Evolutionary conservation across 2,888 invertebrate species (phyloP), one percentile per base, ranked within the genome.

Genomic region (Amaurobius ferox): DNA sequence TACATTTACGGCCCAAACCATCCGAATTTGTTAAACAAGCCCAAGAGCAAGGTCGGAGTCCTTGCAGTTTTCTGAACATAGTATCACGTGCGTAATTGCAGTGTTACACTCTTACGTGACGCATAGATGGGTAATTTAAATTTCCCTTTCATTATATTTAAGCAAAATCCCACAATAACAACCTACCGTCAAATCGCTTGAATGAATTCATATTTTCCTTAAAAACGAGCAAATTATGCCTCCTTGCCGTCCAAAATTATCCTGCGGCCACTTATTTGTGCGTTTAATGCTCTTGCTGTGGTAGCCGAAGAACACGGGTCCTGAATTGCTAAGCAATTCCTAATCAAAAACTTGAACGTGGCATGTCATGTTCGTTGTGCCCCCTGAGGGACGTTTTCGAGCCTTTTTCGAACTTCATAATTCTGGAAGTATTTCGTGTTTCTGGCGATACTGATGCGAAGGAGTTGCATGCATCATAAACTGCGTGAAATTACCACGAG

Each of bases 381-480:
- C 55, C 55, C 55, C 55, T 23, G 23, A 55, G 55, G 55, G 55
- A 55, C 55, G 23, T 55, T 55, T 55, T 11, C 23, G 55, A 55
- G 19, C 23, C 23, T 55, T 55, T 55, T 23, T 1, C 19, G 13
- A 23, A 16, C 23, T 44, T 44, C 55, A 55, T 55, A 55, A 55
- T 19, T 7, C 13, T 44, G 6, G 2, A 23, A 19, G 55, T 55
- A 55, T 55, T 55, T 23, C 55, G 23, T 55, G 55, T 55, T 55
- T 23, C 55, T 55, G 23, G 55, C 55, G 23, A 55, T 55, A 23
- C 23, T 55, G 55, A 55, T 55, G 55, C 23, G 55, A 55, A 11
- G 55, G 55, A 55, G 55, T 55, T 23, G 19, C 55, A 72, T 64
- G 72, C 71, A 66, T 62, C 79, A 79, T 79, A 71, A 79, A 79